A percentile compares a stretch with the other conserved stretches of the same genome.
These are phyloP conservation scores for Melanogrammus aeglefinus DNA, from an alignment of 2,797 vertebrate genomes.

Conservation along the genomic window DNA sequence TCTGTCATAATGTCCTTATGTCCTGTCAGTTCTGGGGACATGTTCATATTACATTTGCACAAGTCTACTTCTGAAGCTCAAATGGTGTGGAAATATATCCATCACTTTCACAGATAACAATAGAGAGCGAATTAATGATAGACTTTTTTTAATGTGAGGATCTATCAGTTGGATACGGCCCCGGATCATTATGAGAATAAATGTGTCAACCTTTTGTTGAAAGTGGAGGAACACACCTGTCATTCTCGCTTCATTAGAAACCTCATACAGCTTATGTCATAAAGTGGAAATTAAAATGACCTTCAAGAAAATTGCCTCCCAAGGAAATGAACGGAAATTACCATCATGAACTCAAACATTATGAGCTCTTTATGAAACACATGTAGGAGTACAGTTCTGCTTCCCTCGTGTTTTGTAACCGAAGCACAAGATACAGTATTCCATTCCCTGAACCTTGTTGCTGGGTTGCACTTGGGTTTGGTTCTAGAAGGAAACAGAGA, in stretches of 20 bases:
- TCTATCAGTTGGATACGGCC: constrained; percentile 58
- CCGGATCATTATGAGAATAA: constrained; percentile 30
- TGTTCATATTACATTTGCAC: constrained; percentile 29
- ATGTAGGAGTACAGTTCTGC: neutral
- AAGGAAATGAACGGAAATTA: neutral
- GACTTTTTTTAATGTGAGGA: constrained; percentile 12
- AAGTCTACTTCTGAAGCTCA: neutral
- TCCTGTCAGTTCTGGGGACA: constrained; percentile 25
- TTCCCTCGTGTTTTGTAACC: neutral
- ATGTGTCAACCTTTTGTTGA: constrained; percentile 17
- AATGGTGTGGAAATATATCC: constrained; percentile 54
- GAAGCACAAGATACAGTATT: neutral
- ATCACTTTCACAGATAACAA: constrained; percentile 51
- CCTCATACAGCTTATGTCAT: constrained; percentile 9
- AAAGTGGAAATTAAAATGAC: constrained; percentile 15
- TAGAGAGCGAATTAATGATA: constrained; percentile 12
- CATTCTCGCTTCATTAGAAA: neutral
- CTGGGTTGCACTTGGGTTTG: neutral
- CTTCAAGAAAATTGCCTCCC: constrained; percentile 1
- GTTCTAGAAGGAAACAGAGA: neutral
- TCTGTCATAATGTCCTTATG: neutral
- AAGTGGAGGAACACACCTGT: constrained; percentile 8
- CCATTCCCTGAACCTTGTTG: neutral
- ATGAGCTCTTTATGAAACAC: neutral
- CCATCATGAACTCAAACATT: neutral